These are phyloP conservation scores for Phlogophora meticulosa DNA, from an alignment of 2,888 invertebrate genomes.

Conservation along the genomic window DNA sequence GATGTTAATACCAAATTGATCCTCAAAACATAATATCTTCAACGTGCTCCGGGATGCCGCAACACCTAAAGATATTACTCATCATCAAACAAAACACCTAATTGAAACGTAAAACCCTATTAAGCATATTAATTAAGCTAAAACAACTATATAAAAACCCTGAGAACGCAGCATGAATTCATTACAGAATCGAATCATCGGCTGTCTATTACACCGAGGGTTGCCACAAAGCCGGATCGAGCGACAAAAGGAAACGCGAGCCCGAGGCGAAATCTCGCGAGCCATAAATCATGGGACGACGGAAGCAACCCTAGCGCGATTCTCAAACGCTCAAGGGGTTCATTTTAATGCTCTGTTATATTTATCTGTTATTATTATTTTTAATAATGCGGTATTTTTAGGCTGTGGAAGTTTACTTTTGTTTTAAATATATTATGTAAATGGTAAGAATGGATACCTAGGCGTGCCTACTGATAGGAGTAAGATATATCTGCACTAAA, in stretches of 20 bases:
- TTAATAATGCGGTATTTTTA: constrained; percentile 50
- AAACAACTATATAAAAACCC: constrained; percentile 65
- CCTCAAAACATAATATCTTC: background rate
- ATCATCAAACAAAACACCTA: constrained; percentile 45
- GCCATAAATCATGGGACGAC: constrained; percentile 82
- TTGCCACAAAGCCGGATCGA: constrained; percentile 76
- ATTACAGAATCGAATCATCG: constrained; percentile 75
- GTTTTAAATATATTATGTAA: background rate
- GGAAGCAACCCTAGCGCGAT: constrained; percentile 80
- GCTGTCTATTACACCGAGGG: constrained; percentile 76
- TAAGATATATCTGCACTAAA: too few species aligned
- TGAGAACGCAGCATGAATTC: constrained; percentile 70
- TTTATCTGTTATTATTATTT: constrained; percentile 67
- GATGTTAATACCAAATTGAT: background rate
- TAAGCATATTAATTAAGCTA: constrained; percentile 69
- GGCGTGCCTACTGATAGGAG: too few species aligned
- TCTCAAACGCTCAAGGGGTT: constrained; percentile 77
- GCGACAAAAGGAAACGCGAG: constrained; percentile 78
- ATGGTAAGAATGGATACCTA: too few species aligned
- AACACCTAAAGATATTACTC: constrained; percentile 16
- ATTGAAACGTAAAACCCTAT: constrained; percentile 66
- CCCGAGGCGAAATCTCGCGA: constrained; percentile 79
- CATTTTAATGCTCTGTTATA: constrained; percentile 76
- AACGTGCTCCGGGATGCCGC: background rate
- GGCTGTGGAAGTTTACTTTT: background rate